Evolutionary conservation across 2,888 invertebrate species (phyloP).

Genomic region (Drosophila limbata): DNA sequence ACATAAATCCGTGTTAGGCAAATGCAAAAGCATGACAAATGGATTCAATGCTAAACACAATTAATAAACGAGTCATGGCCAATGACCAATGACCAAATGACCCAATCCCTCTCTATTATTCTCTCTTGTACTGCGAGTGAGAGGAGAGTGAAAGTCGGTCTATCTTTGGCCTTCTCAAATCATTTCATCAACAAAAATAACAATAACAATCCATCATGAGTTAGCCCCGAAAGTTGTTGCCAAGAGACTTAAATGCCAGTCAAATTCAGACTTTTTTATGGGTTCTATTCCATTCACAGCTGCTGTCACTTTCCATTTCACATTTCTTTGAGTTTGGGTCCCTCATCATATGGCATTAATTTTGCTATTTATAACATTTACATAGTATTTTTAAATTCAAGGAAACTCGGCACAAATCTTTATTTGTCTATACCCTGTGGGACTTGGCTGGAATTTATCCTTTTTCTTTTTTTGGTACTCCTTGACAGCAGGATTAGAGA

Average conservation of each 20-base stretch:
- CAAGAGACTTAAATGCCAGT: constrained; percentile 20
- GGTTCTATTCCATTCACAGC: constrained; percentile 25
- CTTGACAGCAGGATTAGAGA: constrained; percentile 6
- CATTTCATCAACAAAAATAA: constrained; percentile 23
- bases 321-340: background rate
- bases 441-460: constrained; percentile 5
- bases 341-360: constrained; percentile 16
- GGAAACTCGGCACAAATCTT: constrained; percentile 9
- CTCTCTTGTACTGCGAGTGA: constrained; percentile 2
- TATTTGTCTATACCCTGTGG: constrained; percentile 5
- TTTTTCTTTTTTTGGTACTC: constrained; percentile 3
- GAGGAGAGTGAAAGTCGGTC: constrained; percentile 25
- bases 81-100: constrained; percentile 43
- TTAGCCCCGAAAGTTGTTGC: constrained; percentile 33
- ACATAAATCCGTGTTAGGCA: constrained; percentile 54
- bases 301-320: constrained; percentile 28
- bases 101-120: background rate
- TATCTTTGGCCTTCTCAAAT: constrained; percentile 25
- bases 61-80: constrained; percentile 73
- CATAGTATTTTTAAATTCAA: constrained; percentile 5
- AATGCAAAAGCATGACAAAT: constrained; percentile 69
- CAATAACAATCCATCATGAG: constrained; percentile 49
- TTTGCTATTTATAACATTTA: constrained; percentile 3
- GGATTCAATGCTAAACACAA: constrained; percentile 65
- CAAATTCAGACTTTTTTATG: constrained; percentile 34